Conservation (phyloP, 2,113 vertebrate genomes). For the Columba livia region DNA sequence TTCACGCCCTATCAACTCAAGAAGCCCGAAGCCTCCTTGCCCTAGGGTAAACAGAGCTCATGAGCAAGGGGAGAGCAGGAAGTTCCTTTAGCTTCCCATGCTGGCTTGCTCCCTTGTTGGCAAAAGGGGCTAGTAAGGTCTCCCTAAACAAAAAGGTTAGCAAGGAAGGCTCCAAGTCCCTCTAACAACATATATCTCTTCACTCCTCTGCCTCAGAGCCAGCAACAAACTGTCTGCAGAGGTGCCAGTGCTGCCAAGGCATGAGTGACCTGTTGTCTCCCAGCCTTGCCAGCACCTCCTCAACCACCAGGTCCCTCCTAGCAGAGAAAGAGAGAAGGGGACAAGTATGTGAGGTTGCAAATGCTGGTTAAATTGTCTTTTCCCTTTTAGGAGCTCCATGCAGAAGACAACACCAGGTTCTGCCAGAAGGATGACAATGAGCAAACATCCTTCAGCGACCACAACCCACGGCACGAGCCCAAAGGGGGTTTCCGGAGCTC, state of each 20-base stretch:
- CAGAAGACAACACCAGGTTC: slow-evolving; percentile 83
- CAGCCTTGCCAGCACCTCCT: slow-evolving; percentile 17
- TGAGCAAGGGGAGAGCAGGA: background rate
- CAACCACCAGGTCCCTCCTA: slow-evolving; percentile 2
- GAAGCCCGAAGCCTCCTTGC: background rate
- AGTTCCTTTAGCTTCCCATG: background rate
- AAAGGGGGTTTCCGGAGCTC: slow-evolving; percentile 96
- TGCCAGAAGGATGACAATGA: slow-evolving; percentile 84
- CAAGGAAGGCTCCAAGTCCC: background rate
- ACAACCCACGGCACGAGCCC: slow-evolving; percentile 90
- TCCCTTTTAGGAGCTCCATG: slow-evolving; percentile 82
- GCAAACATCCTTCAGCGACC: slow-evolving; percentile 90
- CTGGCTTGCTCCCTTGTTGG: background rate
- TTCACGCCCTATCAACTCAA: background rate
- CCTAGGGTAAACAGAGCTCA: background rate
- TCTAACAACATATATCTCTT: background rate
- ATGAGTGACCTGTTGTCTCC: background rate
- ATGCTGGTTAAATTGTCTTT: slow-evolving; percentile 68
- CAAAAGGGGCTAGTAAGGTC: background rate
- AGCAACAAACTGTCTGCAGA: background rate
- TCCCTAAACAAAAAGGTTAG: background rate
- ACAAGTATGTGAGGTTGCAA: slow-evolving; percentile 41
- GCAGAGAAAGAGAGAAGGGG: background rate
- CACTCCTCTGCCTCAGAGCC: background rate
- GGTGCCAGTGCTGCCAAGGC: background rate